These are phyloP conservation scores for Eulemur coronatus DNA, from an alignment of 2,797 vertebrate species.

Conservation along the genomic window DNA sequence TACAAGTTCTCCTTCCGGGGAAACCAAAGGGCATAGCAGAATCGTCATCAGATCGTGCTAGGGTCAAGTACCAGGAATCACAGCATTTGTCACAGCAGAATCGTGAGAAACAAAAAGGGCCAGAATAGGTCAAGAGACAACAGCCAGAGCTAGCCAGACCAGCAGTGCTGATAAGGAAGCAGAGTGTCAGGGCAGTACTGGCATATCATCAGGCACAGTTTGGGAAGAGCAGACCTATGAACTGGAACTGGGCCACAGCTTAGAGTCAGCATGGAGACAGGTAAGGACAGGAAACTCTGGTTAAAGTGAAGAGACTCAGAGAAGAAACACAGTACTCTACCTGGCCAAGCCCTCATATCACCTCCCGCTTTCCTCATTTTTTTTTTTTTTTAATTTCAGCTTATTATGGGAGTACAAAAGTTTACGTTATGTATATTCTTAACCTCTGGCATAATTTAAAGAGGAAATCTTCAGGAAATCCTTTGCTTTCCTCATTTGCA, in stretches of 20 bases:
- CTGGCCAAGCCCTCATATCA: not conserved
- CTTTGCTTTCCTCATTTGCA: not conserved
- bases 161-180: not conserved
- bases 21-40: slow-evolving; percentile 71
- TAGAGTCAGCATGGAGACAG: not conserved
- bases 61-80: slow-evolving; percentile 71
- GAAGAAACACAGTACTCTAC: not conserved
- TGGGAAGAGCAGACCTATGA: not conserved
- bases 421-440: not conserved
- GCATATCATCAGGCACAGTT: not conserved
- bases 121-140: slow-evolving; percentile 45
- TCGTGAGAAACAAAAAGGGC: slow-evolving; percentile 49
- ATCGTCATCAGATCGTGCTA: slow-evolving; percentile 66
- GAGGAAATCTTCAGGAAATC: not conserved
- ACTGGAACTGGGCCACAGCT: not conserved
- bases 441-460: not conserved
- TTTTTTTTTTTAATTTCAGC: too few species aligned
- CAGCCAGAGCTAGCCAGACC: not conserved
- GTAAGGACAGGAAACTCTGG: not conserved
- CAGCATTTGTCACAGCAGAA: slow-evolving; percentile 43
- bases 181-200: not conserved
- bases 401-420: too few species aligned
- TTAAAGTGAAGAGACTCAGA: not conserved
- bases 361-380: not conserved
- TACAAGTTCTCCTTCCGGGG: slow-evolving; percentile 72